Percentiles rank a stretch among this genome's conserved stretches.
These are phyloP conservation scores for Hydrotaea diabolus DNA, from an alignment of 2,888 invertebrate genomes.

Conservation along the genomic window DNA sequence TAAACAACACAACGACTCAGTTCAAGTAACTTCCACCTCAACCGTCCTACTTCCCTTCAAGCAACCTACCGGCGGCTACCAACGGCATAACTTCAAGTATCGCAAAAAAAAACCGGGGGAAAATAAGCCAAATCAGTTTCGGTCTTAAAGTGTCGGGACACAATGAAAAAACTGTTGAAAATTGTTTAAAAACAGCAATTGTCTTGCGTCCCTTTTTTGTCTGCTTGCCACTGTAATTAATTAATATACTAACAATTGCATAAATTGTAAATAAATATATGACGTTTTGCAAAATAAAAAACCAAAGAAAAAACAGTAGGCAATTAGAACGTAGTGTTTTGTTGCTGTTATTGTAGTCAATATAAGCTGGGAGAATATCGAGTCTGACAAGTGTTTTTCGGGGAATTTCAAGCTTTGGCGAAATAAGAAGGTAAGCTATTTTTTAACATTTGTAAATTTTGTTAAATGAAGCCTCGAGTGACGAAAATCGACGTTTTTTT, in stretches of 20 bases:
- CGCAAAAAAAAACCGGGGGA: no score
- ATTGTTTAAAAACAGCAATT: conserved; percentile 28
- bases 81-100: neutral
- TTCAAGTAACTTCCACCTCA: conserved; percentile 50
- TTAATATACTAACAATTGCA: conserved; percentile 9
- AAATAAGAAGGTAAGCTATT: neutral
- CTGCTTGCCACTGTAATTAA: conserved; percentile 31
- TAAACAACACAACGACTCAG: conserved; percentile 41
- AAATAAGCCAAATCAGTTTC: neutral
- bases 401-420: neutral
- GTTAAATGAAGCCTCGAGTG: no score
- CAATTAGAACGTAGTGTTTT: neutral
- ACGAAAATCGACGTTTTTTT: no score
- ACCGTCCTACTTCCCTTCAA: neutral
- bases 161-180: neutral
- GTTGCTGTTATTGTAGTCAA: no score
- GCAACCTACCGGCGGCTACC: neutral
- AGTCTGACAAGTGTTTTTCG: neutral
- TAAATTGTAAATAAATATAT: neutral
- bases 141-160: neutral
- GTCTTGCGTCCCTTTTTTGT: conserved; percentile 48
- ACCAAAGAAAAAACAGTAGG: neutral
- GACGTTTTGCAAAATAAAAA: neutral
- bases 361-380: neutral
- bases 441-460: no score